These are phyloP conservation scores for Eleutherodactylus coqui DNA, from an alignment of 2,797 vertebrate species.

Conservation along the genomic window DNA sequence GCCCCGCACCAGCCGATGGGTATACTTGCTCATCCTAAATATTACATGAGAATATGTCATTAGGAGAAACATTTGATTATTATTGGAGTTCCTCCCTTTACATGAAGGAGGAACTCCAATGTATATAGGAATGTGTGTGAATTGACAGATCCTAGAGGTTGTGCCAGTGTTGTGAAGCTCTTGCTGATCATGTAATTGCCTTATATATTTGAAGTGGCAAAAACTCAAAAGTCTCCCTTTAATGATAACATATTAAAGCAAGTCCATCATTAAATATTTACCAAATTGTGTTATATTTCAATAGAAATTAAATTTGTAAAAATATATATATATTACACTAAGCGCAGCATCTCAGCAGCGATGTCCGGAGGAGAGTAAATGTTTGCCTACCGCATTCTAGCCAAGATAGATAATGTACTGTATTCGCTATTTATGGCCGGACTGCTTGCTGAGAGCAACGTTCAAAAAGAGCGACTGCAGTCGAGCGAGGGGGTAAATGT, in stretches of 20 bases:
- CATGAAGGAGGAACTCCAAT: background rate
- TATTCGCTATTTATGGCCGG: background rate
- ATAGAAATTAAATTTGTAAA: background rate
- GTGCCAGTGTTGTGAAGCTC: background rate
- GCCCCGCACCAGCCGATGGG: too few relatives aligned
- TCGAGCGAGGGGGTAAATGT: background rate
- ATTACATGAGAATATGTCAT: background rate
- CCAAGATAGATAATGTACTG: background rate
- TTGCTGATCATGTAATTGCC: background rate
- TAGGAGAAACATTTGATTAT: background rate
- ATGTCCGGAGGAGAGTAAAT: constrained; percentile 11
- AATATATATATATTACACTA: background rate
- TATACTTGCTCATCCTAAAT: too few relatives aligned
- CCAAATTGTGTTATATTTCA: background rate
- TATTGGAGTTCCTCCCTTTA: background rate
- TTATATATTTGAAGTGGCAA: background rate
- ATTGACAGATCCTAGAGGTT: background rate
- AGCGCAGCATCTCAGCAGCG: background rate
- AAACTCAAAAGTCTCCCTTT: background rate
- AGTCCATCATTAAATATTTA: background rate
- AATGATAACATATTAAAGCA: background rate
- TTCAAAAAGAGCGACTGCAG: background rate
- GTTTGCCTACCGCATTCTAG: constrained; percentile 11
- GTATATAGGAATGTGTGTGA: background rate
- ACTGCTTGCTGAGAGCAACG: background rate